Percentiles rank a stretch among this genome's conserved stretches.
phyloP scores from a whole-genome alignment of 2,797 vertebrate species.

The Chelonia mydas region DNA sequence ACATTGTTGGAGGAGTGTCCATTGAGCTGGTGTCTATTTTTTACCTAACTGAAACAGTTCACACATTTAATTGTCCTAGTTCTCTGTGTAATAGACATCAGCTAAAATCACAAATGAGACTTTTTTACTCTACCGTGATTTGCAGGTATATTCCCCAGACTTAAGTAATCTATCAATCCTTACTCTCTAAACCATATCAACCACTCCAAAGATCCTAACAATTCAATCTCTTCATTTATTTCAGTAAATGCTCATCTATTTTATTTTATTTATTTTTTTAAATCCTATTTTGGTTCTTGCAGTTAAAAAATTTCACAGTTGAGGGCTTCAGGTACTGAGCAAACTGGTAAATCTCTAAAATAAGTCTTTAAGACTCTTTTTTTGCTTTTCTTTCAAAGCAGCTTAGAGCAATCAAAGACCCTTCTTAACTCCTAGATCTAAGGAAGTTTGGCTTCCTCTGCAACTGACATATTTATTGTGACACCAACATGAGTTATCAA shows the following conservation, averaged over 20 bases:
- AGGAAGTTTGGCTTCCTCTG: background rate
- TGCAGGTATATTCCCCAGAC: background rate
- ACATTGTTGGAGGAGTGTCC: background rate
- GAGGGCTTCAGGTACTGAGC: background rate
- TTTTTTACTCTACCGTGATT: background rate
- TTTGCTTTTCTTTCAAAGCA: background rate
- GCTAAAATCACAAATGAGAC: background rate
- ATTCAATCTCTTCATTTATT: background rate
- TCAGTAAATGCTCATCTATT: rapidly evolving
- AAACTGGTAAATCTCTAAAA: background rate
- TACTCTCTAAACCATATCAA: background rate
- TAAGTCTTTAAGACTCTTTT: background rate
- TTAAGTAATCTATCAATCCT: rapidly evolving
- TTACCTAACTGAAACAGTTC: background rate
- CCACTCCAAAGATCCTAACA: background rate
- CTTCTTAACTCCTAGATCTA: background rate
- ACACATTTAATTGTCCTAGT: background rate
- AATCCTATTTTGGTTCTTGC: background rate
- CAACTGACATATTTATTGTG: background rate
- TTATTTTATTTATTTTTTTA: background rate
- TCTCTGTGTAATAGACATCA: background rate
- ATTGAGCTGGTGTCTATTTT: background rate
- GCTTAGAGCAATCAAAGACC: background rate
- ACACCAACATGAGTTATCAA: background rate
- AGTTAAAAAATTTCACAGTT: background rate